phyloP scores from a whole-genome alignment of 2,797 vertebrate genomes.

The Hafferia zeledoni region DNA sequence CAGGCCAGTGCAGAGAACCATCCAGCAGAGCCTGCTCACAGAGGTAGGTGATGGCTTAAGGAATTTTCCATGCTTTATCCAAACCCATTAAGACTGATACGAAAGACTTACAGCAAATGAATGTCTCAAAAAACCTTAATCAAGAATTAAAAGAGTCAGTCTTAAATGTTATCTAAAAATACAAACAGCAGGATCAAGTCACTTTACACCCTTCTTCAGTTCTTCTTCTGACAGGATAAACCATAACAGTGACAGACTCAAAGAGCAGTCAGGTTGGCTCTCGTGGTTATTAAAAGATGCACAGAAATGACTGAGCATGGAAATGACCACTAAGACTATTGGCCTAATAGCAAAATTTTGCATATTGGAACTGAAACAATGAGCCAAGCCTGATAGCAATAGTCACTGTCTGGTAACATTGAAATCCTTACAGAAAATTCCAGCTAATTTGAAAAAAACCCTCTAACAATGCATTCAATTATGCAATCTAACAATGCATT shows the following conservation, averaged over 20 bases:
- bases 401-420: neutral
- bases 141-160: neutral
- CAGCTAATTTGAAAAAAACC: neutral
- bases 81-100: conserved; percentile 58
- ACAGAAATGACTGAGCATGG: neutral
- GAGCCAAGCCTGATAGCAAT: neutral
- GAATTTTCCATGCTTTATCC: conserved; percentile 68
- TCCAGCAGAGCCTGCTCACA: conserved; percentile 73
- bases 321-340: neutral
- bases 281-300: neutral
- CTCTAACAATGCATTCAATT: neutral
- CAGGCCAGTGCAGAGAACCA: conserved; percentile 70
- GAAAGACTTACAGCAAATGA: neutral
- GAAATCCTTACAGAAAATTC: neutral
- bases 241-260: neutral
- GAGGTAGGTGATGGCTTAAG: conserved; percentile 81
- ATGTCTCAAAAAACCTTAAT: neutral
- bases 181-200: neutral
- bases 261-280: neutral
- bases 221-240: neutral
- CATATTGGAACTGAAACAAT: neutral
- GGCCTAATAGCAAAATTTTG: neutral
- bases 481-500: neutral
- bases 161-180: neutral
- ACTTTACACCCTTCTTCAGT: neutral